Base-by-base conservation (phyloP, 2,797 vertebrate species). In the Rhinogobio ventralis region DNA sequence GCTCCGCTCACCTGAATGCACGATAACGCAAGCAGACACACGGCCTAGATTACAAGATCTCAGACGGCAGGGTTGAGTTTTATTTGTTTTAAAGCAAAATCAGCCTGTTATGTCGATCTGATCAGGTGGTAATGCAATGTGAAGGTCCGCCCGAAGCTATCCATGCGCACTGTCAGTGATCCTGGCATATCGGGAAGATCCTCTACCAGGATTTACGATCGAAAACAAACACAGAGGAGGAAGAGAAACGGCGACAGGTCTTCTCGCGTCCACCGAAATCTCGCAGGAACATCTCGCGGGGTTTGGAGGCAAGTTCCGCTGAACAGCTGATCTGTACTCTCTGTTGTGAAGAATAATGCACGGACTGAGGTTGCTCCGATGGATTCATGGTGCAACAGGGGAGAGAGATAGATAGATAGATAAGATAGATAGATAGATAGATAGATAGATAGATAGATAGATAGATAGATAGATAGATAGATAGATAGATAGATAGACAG, bases 211-310 rank as follows among this genome's bases (percentile, higher is more conserved):
- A 84, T 77, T 77, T 81, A 77, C 10, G 62, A 74, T 64, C 82
- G 20, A 86, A 84, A 85, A 86, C 87, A 86, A 75, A 74, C 33
- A 36, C 23, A 84, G 60, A 82, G 39, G 53, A 86, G 82, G 85
- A 81, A 88, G 79, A 84, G 74, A 80, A 84, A 64, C 74, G 55
- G 67, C 67, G 76, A 85, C 49, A 82, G 79, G 66, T 75, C 64
- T 81, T 68, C 82, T 86, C 85, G 49, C 82, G 67, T 74, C 42
- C 49, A 25, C 60, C n/a, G 15, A 82, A 69, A 17, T 88, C 82
- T 82, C 85, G 82, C 11, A n/a, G 42, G 45, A 19, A 51, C 17
- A 45, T 89, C 86, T 87, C 88, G 86, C 88, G 88, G 33, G 36
- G 64, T 57, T 82, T 69, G 33, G 10, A 36, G 14, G n/a, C 45